Evolutionary conservation across 1,140 invertebrate genomes (phyloP), one percentile per base, ranked within the genome.

Genomic region (Drosophila varians): DNA sequence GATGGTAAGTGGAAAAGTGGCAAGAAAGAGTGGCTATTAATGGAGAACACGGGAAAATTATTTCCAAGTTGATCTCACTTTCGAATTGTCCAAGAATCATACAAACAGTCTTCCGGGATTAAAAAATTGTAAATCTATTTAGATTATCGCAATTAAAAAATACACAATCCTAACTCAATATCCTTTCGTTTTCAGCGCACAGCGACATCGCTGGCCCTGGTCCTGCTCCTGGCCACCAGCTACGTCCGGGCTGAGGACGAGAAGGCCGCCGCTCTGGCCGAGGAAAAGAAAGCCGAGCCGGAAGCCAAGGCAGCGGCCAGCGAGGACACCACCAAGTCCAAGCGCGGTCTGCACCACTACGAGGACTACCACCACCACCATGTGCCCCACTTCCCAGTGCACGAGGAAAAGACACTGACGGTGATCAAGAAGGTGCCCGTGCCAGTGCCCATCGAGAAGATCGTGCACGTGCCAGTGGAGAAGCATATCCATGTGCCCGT

Each of bases 331-430:
- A 94, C 93, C 61, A 94, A 95, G 74, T 93, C 94, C 51, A 95
- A 95, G 79, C 92, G 94, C 61, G 94, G 94, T 12, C 91, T 95
- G 21, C 92, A 92, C 34, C 92, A 93, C 26, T 92, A 92, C 74
- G 92, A 92, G 65, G 90, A 90, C 58, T 90, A 91, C 45, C 80
- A 91, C 49, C 91, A 92, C 51, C 82, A 90, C 62, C 87, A 88
- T 53, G 80, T 86, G 52, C 80, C 80, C 28, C 80, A 86, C 48
- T 86, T 74, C 53, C 88, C 87, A 2, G 62, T 90, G 18, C 91
- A 93, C 49, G 92, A 93, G 87, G 92, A 94, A 51, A 96, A 96
- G 91, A 95, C 95, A n/a, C 92, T 96, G 68, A 96, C 95, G 12
- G 92, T 96, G 8, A 93, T 95, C 34, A 96, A 96, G 91, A 95